These are phyloP conservation scores for Gnathochromis pfefferi DNA, from an alignment of 2,113 vertebrate genomes.

Conservation along the genomic window DNA sequence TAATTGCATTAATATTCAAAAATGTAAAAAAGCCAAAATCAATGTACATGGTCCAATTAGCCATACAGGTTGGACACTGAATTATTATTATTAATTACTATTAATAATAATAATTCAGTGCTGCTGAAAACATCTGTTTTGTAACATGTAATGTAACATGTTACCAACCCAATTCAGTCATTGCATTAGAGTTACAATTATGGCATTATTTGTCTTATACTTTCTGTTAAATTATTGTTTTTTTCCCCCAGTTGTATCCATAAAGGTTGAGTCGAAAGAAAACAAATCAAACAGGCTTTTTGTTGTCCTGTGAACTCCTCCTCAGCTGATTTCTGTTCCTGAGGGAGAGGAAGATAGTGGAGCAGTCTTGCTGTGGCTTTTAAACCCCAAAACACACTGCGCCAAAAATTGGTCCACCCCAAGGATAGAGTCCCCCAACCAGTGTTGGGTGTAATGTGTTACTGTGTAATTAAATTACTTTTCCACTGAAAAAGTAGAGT, in stretches of 20 bases:
- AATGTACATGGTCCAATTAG: fast-evolving
- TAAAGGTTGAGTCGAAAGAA: not conserved
- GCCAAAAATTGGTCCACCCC: too few relatives aligned
- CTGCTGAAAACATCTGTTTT: not conserved
- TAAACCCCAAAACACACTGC: fast-evolving
- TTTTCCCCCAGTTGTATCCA: fast-evolving
- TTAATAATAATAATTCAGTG: too few relatives aligned
- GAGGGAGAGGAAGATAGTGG: not conserved
- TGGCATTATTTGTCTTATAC: not conserved
- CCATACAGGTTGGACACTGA: not conserved
- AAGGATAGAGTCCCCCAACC: too few relatives aligned
- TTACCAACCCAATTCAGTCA: not conserved
- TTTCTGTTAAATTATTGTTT: not conserved
- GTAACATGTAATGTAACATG: not conserved
- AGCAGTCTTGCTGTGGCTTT: not conserved
- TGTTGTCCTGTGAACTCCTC: not conserved
- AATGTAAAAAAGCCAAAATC: not conserved
- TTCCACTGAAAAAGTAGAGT: too few relatives aligned
- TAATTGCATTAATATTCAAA: not conserved
- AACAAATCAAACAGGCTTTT: not conserved
- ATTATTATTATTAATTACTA: not conserved
- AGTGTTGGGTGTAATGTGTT: too few relatives aligned
- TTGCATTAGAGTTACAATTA: not conserved
- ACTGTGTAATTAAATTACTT: too few relatives aligned
- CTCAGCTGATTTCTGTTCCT: not conserved